Evolutionary conservation across 2,113 vertebrate genomes (phyloP).

Genomic region (Onychostruthus taczanowskii): DNA sequence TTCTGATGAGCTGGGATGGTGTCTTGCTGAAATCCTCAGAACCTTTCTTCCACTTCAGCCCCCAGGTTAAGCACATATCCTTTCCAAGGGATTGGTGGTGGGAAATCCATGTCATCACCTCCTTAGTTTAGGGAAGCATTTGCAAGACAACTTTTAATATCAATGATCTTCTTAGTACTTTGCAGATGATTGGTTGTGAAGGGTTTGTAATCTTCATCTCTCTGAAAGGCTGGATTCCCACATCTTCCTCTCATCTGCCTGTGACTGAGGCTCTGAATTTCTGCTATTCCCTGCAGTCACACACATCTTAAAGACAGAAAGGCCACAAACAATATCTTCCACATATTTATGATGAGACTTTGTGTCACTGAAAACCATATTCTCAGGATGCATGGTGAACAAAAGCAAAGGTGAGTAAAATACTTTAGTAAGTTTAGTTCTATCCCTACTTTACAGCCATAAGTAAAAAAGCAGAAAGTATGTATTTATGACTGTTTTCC

Average conservation of each 20-base stretch:
- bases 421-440: neutral
- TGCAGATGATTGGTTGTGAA: neutral
- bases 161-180: neutral
- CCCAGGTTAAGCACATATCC: neutral
- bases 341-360: neutral
- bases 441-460: neutral
- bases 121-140: neutral
- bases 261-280: neutral
- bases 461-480: neutral
- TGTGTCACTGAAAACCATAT: neutral
- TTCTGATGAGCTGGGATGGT: neutral
- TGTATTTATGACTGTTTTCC: neutral
- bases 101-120: neutral
- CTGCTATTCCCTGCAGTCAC: neutral
- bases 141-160: neutral
- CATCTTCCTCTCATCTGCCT: neutral
- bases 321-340: neutral
- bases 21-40: neutral
- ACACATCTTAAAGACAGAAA: neutral
- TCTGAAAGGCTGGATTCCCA: neutral
- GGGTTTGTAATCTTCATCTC: neutral
- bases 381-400: neutral
- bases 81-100: neutral
- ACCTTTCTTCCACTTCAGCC: neutral
- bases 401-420: neutral